phyloP scores from a whole-genome alignment of 1,140 invertebrate species.

The Scylla paramamosain region DNA sequence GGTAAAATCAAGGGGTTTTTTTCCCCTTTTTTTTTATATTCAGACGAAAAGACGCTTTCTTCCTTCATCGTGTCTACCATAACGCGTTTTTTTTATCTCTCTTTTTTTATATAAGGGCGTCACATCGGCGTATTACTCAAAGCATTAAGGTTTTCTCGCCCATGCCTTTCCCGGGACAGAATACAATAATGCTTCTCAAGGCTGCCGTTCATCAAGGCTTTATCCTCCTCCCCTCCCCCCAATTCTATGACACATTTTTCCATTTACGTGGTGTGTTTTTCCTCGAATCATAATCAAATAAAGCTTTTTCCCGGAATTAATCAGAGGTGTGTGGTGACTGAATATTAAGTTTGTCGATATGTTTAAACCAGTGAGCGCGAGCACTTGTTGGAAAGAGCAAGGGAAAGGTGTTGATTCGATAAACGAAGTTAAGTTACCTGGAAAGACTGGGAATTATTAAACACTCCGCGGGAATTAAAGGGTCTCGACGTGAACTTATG shows the following conservation, averaged over 20 bases:
- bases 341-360: neutral
- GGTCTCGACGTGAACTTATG: no score
- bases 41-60: no score
- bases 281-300: slow-evolving; percentile 1
- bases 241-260: neutral
- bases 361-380: no score
- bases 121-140: neutral
- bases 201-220: neutral
- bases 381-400: no score
- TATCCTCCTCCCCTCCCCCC: neutral
- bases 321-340: neutral
- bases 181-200: neutral
- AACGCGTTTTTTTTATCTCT: neutral
- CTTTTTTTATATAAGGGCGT: neutral
- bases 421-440: no score
- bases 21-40: neutral
- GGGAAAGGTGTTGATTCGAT: no score
- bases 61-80: no score
- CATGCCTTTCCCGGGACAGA: neutral
- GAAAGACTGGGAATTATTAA: no score
- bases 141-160: neutral
- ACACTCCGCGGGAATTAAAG: no score
- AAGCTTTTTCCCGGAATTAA: neutral
- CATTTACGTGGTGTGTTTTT: neutral
- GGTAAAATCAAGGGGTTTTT: no score